Base-by-base conservation (phyloP, 92 coral and sea anemone species). In the Porites divaricata region DNA sequence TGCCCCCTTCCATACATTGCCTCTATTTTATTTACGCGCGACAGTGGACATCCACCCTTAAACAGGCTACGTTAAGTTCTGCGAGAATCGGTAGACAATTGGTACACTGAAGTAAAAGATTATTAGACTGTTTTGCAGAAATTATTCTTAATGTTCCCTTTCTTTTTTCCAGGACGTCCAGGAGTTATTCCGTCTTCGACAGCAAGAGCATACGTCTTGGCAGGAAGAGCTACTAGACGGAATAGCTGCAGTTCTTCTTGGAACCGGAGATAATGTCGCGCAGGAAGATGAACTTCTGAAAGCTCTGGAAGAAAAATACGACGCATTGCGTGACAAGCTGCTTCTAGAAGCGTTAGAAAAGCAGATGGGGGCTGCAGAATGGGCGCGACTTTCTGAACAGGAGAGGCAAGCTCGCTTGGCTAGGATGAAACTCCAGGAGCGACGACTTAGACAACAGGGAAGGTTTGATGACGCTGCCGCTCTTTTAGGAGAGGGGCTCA, bases 231-330 rank as follows among this genome's bases (percentile, higher is more conserved):
- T 98, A 88, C 75, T 96, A 6, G 97, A 96, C 76, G 93, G 91
- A 81, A 68, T 96, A 49, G 93, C 99, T 2, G 98, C 99, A 20
- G 94, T 95, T 57, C 89, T 96, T 75, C 99, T 96, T 10, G 99
- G 99, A 19, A 93, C 98, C 2, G 96, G 91, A 61, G 98, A 96
- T 78, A 76, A 67, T 54, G 89, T 89, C 13, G 87, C 94, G 45
- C 93, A 95, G 79, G 99, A 96, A 74, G 99, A 96, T 85, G 99
- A 95, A 58, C 92, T 96, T 59, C 93, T 96, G 14, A 95, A 92
- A 70, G 92, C 96, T 25, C 84, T 96, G 49, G 99, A 96, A 80
- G 99, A 91, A 70, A 96, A 96, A 82, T 96, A 96, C 77, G 99
- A 96, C 69, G 81, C 93, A 2, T 90, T 96, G 24, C 82, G 99